phyloP scores from a whole-genome alignment of 2,113 vertebrate species.

The Gracilinanus agilis region DNA sequence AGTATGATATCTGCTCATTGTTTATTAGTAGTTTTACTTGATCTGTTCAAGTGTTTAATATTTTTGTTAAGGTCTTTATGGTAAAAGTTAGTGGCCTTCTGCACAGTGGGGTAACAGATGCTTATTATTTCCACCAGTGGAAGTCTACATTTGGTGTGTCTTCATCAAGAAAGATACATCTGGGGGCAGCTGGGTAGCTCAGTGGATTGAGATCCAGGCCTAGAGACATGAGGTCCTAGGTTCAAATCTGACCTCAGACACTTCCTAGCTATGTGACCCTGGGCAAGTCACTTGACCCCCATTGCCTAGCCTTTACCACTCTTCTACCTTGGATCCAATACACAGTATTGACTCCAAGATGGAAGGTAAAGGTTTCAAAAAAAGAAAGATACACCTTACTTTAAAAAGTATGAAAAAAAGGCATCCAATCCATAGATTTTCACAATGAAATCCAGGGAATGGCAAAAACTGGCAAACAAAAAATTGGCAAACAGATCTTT shows the following conservation, averaged over 20 bases:
- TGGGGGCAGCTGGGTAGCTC: too few species aligned
- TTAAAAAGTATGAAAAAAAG: not conserved
- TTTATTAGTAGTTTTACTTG: not conserved
- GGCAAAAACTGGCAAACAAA: not conserved
- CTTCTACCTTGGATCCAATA: too few species aligned
- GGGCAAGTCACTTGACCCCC: too few species aligned
- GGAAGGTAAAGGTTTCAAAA: too few species aligned
- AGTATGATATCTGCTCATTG: not conserved
- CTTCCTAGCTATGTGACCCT: too few species aligned
- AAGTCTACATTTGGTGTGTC: not conserved
- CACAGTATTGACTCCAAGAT: too few species aligned
- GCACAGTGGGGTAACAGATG: not conserved
- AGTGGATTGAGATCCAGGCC: too few species aligned
- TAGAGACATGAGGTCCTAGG: too few species aligned
- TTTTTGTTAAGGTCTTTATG: not conserved
- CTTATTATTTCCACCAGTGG: not conserved
- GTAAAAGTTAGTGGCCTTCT: not conserved
- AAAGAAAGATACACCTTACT: not conserved
- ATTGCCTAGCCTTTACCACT: too few species aligned
- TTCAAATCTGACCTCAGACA: too few species aligned
- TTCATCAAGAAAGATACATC: not conserved
- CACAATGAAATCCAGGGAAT: not conserved
- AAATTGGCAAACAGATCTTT: not conserved
- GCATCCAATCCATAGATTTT: not conserved
- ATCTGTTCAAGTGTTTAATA: not conserved